Base-by-base conservation (phyloP, 2,888 invertebrate species). In the Polyommatus icarus region DNA sequence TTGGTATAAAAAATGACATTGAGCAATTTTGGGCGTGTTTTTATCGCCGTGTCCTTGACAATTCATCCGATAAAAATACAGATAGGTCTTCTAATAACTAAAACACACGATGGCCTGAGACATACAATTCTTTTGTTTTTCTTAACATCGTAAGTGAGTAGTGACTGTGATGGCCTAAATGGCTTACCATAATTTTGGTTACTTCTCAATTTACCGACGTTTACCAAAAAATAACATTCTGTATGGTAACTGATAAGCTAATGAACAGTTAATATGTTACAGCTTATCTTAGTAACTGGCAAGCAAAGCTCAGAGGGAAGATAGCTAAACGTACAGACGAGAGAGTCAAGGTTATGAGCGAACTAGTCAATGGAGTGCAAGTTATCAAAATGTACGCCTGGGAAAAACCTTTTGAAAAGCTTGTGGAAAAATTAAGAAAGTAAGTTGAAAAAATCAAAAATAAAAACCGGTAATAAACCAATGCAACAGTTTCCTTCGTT, bases 381-480 rank as follows among this genome's bases (percentile, higher is more conserved):
- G 96, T 97, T 1, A 97, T 98, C 82, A 98, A 98, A 91, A 97
- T 97, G 97, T 97, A 97, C 84, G 96, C 97, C 1, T 98, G 97
- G 96, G 98, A 98, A 85, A 96, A 95, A 80, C 96, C 97, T 0
- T 97, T 97, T 84, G 95, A 96, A 76, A 93, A 95, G 78, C 88
- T 97, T 0, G 96, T 97, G 3, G 95, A 95, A 76, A 88, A 94
- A 71, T 5, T 77, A 4, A 91, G 97, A 87, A 95, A 95, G 97
- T 97, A 91, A 87, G 91, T 87, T 59, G 8, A 61, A 61, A 10
- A 61, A 24, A 50, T 40, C 10, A 10, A 40, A 1, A 40, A 40
- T 40, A 10, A 40, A 40, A 40, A 40, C 8, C 10, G 10, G 40
- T 8, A 40, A 40, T 10, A 40, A 46, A 46, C 46, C 46, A 46